Evolutionary conservation across 2,113 vertebrate genomes (phyloP), one percentile per base, ranked within the genome.

Genomic region (Eubucco bourcierii): DNA sequence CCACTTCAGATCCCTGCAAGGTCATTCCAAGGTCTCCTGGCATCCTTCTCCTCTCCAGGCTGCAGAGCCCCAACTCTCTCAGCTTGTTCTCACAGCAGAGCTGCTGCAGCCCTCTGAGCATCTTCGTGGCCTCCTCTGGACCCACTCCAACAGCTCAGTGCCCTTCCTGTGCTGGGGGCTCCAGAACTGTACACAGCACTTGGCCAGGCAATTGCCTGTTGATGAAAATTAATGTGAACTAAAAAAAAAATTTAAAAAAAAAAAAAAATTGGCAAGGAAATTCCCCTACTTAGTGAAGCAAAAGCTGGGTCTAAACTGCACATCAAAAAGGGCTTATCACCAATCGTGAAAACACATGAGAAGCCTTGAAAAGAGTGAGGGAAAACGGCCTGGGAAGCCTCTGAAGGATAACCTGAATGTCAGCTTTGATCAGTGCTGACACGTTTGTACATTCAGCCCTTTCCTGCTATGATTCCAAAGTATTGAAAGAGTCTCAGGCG

Each of bases 381-480:
- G 79, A 88, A 94, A 90, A 16, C 18, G 5, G 52, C 7, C 16
- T 4, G 75, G 53, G 61, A 52, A 18, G 37, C 33, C 25, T 92
- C 75, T 70, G 84, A 81, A 94, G 46, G 15, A 31, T 37, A 86
- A 71, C 85, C 21, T 66, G 84, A 94, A 92, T 94, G 77, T 70
- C 91, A 93, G 53, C 80, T 93, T 94, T 96, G 77, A 94, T 93
- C 79, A 88, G 52, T 71, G 70, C 33, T 90, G 80, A 95, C 55
- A 71, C 94, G 92, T 90, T 71, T 83, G 23, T 80, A 90, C 7
- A 0, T 88, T 90, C 72, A 71, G 6, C 13, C 33, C 15, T 80
- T 85, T 89, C 66, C 75, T 79, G 25, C 33, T 87, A 34, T 73
- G 41, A 59, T 55, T 95, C n/a, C 59, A 75, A 91, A 76, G 28